Evolutionary conservation across 2,797 vertebrate genomes (phyloP).

Genomic region (Neopelma chrysocephalum): DNA sequence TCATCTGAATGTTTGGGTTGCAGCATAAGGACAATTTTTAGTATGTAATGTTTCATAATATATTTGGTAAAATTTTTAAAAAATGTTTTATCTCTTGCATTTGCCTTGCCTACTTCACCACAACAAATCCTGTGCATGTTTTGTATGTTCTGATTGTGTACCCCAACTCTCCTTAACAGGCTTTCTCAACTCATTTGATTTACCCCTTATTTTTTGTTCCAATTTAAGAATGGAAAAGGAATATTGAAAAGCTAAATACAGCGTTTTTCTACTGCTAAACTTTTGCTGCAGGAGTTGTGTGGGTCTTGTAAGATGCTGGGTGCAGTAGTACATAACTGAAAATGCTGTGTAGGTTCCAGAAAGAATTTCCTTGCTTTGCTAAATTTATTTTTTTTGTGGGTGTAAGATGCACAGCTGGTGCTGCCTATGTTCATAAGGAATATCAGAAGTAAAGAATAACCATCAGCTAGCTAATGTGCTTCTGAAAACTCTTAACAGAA

Average conservation of each 20-base stretch:
- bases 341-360: not conserved
- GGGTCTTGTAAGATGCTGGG: not conserved
- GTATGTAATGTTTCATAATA: not conserved
- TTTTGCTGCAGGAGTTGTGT: not conserved
- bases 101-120: not conserved
- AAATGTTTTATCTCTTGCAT: not conserved
- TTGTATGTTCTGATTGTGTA: not conserved
- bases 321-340: not conserved
- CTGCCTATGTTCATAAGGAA: not conserved
- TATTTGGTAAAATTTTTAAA: not conserved
- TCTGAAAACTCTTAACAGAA: not conserved
- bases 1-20: not conserved
- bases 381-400: not conserved
- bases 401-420: not conserved
- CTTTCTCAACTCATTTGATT: not conserved
- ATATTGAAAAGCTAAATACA: not conserved
- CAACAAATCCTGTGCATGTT: not conserved
- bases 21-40: not conserved
- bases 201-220: not conserved
- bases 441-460: not conserved
- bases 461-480: not conserved
- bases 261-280: not conserved
- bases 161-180: not conserved
- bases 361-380: not conserved
- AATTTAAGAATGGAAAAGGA: not conserved